Conservation (phyloP, 2,797 vertebrate species). For the Sebastes nivosus region DNA sequence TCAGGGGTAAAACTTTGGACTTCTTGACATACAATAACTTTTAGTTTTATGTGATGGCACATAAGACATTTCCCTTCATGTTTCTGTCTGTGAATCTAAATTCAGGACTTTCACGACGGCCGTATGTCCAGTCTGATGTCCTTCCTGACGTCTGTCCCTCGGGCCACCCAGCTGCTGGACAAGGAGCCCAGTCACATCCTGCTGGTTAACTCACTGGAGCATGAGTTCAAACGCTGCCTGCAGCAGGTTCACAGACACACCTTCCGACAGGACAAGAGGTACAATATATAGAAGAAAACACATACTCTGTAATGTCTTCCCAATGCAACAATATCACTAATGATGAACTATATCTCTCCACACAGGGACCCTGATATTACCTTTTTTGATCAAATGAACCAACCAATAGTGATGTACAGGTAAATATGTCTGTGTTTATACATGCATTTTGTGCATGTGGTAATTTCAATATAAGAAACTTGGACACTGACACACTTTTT, state of each 20-base stretch:
- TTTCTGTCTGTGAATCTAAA: not conserved
- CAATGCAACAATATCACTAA: not conserved
- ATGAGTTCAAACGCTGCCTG: constrained; percentile 82
- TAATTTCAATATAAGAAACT: not conserved
- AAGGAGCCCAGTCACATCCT: constrained; percentile 76
- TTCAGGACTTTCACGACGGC: constrained; percentile 81
- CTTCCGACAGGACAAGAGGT: constrained; percentile 84
- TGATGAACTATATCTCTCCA: constrained; percentile 14
- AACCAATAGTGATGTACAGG: constrained; percentile 86
- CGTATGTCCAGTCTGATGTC: constrained; percentile 80
- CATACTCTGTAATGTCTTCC: not conserved
- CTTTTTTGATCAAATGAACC: constrained; percentile 87
- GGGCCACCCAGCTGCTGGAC: constrained; percentile 84
- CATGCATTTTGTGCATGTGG: not conserved
- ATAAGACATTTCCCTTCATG: not conserved
- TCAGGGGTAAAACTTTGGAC: not conserved
- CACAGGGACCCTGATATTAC: constrained; percentile 84
- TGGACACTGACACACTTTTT: not conserved
- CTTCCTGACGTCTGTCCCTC: constrained; percentile 80
- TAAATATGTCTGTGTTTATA: constrained; percentile 37
- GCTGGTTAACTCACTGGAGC: constrained; percentile 82
- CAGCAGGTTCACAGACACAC: constrained; percentile 83
- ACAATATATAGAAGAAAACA: not conserved
- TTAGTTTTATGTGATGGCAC: not conserved
- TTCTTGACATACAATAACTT: not conserved